Evolutionary conservation across 2,888 invertebrate genomes (phyloP), one percentile per base, ranked within the genome.

Genomic region (Drosophila picticornis): DNA sequence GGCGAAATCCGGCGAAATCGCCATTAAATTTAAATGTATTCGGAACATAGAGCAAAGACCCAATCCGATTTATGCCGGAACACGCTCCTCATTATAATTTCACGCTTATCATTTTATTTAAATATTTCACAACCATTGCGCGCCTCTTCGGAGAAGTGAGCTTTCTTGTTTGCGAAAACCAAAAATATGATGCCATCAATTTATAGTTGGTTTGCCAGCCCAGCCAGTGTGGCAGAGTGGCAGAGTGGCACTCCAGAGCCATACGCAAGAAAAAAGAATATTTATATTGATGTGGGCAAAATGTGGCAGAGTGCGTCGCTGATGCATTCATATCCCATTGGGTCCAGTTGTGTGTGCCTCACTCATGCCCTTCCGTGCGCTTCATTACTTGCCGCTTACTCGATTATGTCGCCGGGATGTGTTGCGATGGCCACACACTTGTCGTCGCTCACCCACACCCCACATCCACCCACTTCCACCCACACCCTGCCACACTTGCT

Each of bases 101-200:
- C 76, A 91, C 76, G 87, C 87, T 83, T 87, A 90, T 84, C 91
- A 83, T 90, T 91, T 91, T 83, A 90, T 90, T 90, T 87, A 81
- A 83, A 86, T 89, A 84, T 80, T 60, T 31, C 40, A 27, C 36
- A 55, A 11, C 22, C 46, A n/a, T 43, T 56, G 19, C 32, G 32
- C 31, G 43, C n/a, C 22, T 19, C 31, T 48, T 22, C 34, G 31
- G 29, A 80, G 84, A 84, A 89, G 87, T 90, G 90, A 81, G 78
- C 77, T 89, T 91, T 72, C 87, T 78, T 90, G 90, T 90, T 81
- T 88, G 74, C 76, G 60, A 64, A 80, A 80, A 77, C 56, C 72
- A 71, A 66, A 73, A 86, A 72, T 73, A 64, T 53, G 75, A 69
- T 72, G 65, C 83, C 84, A 81, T 89, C 87, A 84, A 81, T 79